Evolutionary conservation across 2,888 invertebrate species (phyloP), one percentile per base, ranked within the genome.

Genomic region (Hemicrepidius hirtus): DNA sequence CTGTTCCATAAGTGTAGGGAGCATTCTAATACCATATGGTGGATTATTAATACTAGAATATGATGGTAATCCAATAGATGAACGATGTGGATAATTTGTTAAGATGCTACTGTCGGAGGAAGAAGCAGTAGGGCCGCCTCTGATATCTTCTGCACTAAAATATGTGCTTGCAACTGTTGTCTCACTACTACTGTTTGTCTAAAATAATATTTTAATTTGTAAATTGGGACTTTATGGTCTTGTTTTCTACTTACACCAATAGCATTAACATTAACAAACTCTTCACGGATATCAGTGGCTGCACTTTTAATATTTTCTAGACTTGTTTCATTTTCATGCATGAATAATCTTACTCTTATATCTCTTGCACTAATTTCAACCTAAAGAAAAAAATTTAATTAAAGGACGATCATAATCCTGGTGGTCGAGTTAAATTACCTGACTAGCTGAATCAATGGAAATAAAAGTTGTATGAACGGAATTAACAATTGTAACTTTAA

Each of bases 361-460:
- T 95, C 95, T 77, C 92, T 92, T 2, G 95, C 95, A 5, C 94
- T 94, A 75, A 96, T 91, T 84, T 96, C 95, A 62, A 88, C 87
- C 91, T 91, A 82, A 46, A 84, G 5, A 9, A 4, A 28, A 24
- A 53, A 85, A 20, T 75, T n/a, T n/a, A n/a, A n/a, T n/a, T n/a
- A n/a, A n/a, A n/a, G n/a, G n/a, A n/a, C n/a, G n/a, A n/a, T n/a
- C n/a, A n/a, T n/a, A n/a, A n/a, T n/a, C n/a, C n/a, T n/a, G n/a
- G n/a, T n/a, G n/a, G n/a, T n/a, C n/a, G n/a, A n/a, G n/a, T n/a
- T n/a, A n/a, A n/a, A n/a, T 77, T 71, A 91, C 90, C 80, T 92
- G 89, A 62, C 91, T 92, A 63, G 92, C 90, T 12, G 90, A 88
- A 71, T 89, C 88, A 18, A 91, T 84, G 13, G 83, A 85, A 12